Percentiles rank a stretch among this genome's conserved stretches.
Conservation (phyloP, 2,797 vertebrate genomes). For the Notolepis coatsorum region DNA sequence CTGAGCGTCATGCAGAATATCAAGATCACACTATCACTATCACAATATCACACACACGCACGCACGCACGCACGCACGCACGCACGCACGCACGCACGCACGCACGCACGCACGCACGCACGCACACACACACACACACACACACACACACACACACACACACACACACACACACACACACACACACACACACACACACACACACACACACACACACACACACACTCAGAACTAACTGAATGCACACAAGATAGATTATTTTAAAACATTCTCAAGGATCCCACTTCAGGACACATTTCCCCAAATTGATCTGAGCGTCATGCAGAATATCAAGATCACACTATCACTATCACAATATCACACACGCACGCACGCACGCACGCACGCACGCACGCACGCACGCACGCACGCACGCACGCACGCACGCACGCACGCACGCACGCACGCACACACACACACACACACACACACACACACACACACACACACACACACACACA, state of each 20-base stretch:
- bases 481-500: too few relatives aligned
- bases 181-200: too few relatives aligned
- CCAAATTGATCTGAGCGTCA: too few relatives aligned
- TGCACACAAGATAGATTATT: too few relatives aligned
- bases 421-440: background rate
- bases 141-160: background rate
- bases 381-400: background rate
- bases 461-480: too few relatives aligned
- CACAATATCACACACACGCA: too few relatives aligned
- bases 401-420: background rate
- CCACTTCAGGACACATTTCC: too few relatives aligned
- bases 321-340: constrained; percentile 66
- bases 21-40: constrained; percentile 59
- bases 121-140: background rate
- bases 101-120: background rate
- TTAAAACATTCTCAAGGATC: too few relatives aligned
- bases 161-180: too few relatives aligned
- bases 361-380: background rate
- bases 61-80: background rate
- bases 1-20: too few relatives aligned
- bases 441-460: background rate
- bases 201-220: too few relatives aligned
- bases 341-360: constrained; percentile 50
- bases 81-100: constrained; percentile 1
- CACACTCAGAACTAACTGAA: too few relatives aligned